A percentile compares a stretch with the other conserved stretches of the same genome.
phyloP scores from a whole-genome alignment of 2,113 vertebrate species.

The Labrus mixtus region DNA sequence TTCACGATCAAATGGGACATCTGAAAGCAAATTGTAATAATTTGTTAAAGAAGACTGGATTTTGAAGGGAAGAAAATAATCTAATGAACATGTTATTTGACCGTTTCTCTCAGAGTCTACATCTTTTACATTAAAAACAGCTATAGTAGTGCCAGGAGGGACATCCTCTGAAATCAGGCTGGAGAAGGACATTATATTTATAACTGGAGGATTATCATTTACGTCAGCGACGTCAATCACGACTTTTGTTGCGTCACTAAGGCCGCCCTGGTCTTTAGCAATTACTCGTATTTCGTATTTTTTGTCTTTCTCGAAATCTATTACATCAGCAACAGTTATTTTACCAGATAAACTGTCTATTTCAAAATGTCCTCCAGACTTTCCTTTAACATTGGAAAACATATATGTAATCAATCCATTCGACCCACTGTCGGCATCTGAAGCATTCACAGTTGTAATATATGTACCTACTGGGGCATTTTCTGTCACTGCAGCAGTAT shows the following conservation, averaged over 20 bases:
- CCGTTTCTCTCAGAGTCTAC: slow-evolving; percentile 69
- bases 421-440: slow-evolving; percentile 75
- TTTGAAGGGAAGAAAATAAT: slow-evolving; percentile 60
- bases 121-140: slow-evolving; percentile 73
- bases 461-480: slow-evolving; percentile 55
- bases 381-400: not conserved
- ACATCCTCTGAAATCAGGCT: slow-evolving; percentile 61
- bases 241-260: slow-evolving; percentile 67
- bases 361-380: slow-evolving; percentile 56
- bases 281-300: slow-evolving; percentile 70
- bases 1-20: slow-evolving; percentile 62
- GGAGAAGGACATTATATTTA: slow-evolving; percentile 73
- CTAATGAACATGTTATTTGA: slow-evolving; percentile 47
- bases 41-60: slow-evolving; percentile 67
- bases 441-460: slow-evolving; percentile 69
- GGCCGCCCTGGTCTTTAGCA: slow-evolving; percentile 66
- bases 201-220: slow-evolving; percentile 74
- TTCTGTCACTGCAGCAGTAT: slow-evolving; percentile 72
- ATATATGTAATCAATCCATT: slow-evolving; percentile 20
- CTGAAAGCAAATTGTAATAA: slow-evolving; percentile 69
- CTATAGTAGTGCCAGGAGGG: slow-evolving; percentile 61
- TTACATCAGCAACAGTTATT: slow-evolving; percentile 55
- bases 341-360: slow-evolving; percentile 62
- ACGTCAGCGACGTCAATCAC: slow-evolving; percentile 69
- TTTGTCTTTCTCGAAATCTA: slow-evolving; percentile 75